A percentile compares a stretch with the other conserved stretches of the same genome.
These are phyloP conservation scores for Lepus timidus DNA, from an alignment of 2,113 vertebrate genomes.

Conservation along the genomic window DNA sequence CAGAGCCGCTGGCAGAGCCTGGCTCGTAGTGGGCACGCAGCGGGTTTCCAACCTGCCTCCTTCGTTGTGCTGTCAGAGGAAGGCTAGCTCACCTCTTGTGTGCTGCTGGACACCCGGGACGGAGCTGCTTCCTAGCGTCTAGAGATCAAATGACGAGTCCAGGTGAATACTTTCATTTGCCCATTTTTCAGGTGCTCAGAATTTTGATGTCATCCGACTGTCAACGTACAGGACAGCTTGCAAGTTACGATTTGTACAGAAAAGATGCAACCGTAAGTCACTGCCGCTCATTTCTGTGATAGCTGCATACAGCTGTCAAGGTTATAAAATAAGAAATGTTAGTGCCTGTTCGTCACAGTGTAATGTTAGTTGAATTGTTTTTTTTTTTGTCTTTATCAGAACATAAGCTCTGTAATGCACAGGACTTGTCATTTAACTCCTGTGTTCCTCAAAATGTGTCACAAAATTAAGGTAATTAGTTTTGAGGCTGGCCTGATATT, in stretches of 20 bases:
- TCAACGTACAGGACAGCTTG: slow-evolving; percentile 98
- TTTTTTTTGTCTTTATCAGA: slow-evolving; percentile 47
- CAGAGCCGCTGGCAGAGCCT: neutral
- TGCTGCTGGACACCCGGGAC: neutral
- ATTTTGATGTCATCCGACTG: slow-evolving; percentile 98
- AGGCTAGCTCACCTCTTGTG: neutral
- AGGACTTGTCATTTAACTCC: slow-evolving; percentile 27
- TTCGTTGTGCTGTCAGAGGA: neutral
- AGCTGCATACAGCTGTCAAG: neutral
- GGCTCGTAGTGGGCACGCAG: neutral
- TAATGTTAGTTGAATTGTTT: slow-evolving; percentile 43
- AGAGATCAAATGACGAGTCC: neutral
- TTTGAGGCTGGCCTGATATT: neutral
- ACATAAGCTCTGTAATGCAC: slow-evolving; percentile 20
- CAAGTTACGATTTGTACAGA: slow-evolving; percentile 98
- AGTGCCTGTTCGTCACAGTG: neutral
- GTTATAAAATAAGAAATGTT: neutral
- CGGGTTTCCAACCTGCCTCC: neutral
- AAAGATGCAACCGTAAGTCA: slow-evolving; percentile 97
- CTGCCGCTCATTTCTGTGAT: neutral
- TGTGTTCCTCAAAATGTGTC: slow-evolving; percentile 16
- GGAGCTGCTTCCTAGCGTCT: neutral
- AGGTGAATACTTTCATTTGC: slow-evolving; percentile 50
- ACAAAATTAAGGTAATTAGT: neutral
- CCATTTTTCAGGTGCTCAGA: slow-evolving; percentile 93